phyloP scores from a whole-genome alignment of 2,888 invertebrate genomes.

The Drosophila histrio region DNA sequence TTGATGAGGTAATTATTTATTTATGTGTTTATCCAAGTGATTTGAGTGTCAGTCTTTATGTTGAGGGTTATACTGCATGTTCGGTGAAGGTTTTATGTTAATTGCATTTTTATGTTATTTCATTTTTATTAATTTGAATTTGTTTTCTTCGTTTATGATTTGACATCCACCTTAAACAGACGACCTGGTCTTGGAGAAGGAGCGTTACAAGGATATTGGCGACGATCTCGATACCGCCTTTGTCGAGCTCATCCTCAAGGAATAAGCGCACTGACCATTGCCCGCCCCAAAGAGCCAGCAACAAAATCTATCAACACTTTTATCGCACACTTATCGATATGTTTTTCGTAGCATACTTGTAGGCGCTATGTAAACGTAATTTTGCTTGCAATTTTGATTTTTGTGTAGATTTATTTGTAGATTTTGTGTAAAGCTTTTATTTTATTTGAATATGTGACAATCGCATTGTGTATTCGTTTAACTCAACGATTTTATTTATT shows the following conservation, averaged over 20 bases:
- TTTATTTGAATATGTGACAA: conserved; percentile 51
- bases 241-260: conserved; percentile 94
- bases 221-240: conserved; percentile 99
- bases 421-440: conserved; percentile 46
- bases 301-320: conserved; percentile 44
- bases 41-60: conserved; percentile 26
- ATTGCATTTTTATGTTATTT: conserved; percentile 38
- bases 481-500: conserved; percentile 70
- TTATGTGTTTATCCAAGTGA: conserved; percentile 12
- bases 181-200: conserved; percentile 98
- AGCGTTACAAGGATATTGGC: conserved; percentile 99
- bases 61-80: conserved; percentile 9
- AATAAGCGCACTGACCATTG: conserved; percentile 83
- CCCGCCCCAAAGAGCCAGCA: conserved; percentile 46
- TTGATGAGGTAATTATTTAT: conserved; percentile 30
- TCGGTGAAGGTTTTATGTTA: conserved; percentile 32
- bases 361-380: conserved; percentile 50
- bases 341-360: conserved; percentile 59
- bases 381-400: conserved; percentile 46
- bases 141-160: conserved; percentile 52
- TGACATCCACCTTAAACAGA: conserved; percentile 85
- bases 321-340: conserved; percentile 54
- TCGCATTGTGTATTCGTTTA: conserved; percentile 79
- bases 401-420: conserved; percentile 52
- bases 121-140: conserved; percentile 56